A percentile compares a stretch with the other conserved stretches of the same genome.
phyloP scores from a whole-genome alignment of 2,888 invertebrate genomes.

The Leptinotarsa tumamoca region DNA sequence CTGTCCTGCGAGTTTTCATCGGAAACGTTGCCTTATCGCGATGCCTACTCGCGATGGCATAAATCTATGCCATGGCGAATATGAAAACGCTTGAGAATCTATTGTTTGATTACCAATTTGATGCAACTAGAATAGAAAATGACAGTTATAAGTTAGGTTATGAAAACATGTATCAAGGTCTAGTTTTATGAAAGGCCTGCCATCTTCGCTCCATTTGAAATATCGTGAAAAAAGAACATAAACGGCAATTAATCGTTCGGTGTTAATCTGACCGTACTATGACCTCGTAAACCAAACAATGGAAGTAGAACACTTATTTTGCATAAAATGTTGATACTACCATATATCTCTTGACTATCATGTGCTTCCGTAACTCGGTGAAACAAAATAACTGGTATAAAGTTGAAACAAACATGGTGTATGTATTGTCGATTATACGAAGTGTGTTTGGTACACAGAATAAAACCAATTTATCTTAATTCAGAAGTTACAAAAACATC shows the following conservation, averaged over 20 bases:
- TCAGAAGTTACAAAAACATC: too few relatives aligned
- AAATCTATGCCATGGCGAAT: too few relatives aligned
- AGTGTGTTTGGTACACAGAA: too few relatives aligned
- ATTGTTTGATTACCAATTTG: too few relatives aligned
- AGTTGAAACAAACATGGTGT: background rate
- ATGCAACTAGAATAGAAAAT: too few relatives aligned
- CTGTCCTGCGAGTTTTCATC: too few relatives aligned
- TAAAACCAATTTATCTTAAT: too few relatives aligned
- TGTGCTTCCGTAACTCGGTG: background rate
- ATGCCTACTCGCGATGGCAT: too few relatives aligned
- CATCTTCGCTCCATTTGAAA: background rate
- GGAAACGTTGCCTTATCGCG: too few relatives aligned
- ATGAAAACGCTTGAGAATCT: too few relatives aligned
- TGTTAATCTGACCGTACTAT: conserved; percentile 15
- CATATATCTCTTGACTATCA: background rate
- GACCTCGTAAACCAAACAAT: conserved; percentile 22
- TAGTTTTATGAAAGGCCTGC: background rate
- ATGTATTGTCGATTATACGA: background rate
- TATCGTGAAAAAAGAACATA: background rate
- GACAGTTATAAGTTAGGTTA: too few relatives aligned
- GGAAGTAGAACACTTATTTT: conserved; percentile 21
- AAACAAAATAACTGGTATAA: background rate
- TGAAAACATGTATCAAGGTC: too few relatives aligned
- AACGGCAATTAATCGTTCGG: conserved; percentile 5
- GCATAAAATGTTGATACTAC: conserved; percentile 19